These are phyloP conservation scores for Machimus atricapillus DNA, from an alignment of 2,888 invertebrate species.

Conservation along the genomic window DNA sequence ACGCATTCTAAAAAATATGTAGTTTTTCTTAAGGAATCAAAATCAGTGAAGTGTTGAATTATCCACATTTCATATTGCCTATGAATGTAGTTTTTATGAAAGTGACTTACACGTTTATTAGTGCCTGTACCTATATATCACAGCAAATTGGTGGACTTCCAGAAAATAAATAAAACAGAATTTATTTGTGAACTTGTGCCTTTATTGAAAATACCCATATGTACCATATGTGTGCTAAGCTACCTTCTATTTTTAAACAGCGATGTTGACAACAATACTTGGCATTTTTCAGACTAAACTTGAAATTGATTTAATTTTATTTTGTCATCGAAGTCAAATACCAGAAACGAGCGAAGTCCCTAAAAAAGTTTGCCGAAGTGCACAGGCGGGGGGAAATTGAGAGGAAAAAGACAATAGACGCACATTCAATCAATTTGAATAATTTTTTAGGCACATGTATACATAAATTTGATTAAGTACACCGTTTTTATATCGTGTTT, in stretches of 20 bases:
- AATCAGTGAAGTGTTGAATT: no score
- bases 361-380: background rate
- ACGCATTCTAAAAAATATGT: no score
- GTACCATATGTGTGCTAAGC: background rate
- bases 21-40: no score
- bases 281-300: background rate
- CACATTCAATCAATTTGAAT: background rate
- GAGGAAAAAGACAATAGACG: background rate
- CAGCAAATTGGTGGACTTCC: no score
- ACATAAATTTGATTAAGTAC: background rate
- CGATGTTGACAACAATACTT: background rate
- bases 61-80: no score
- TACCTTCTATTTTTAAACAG: background rate
- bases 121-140: no score
- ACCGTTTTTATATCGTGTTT: background rate
- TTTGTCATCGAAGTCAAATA: background rate
- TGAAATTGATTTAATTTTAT: background rate
- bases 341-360: background rate
- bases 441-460: background rate
- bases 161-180: background rate
- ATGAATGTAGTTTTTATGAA: no score
- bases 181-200: background rate
- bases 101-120: no score
- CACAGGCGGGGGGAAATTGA: background rate
- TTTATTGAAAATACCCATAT: background rate